Base-by-base conservation (phyloP, 2,113 vertebrate species). In the Astur gentilis region DNA sequence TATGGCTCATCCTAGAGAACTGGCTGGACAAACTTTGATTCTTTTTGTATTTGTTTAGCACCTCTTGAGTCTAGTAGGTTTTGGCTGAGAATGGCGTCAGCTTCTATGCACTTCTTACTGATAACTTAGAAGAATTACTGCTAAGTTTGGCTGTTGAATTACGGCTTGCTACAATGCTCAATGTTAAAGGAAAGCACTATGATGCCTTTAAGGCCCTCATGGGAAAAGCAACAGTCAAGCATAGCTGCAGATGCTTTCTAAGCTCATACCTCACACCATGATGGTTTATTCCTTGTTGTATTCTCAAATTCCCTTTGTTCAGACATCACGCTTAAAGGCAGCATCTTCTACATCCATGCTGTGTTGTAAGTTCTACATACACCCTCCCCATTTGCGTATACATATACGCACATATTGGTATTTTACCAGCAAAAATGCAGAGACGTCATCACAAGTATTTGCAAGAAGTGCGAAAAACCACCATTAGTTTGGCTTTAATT, bases 381-480 rank as follows among this genome's bases (percentile, higher is more conserved):
- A 62, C 25, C 9, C 10, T 29, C 7, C 2, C 8, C 1, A 7
- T 16, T 17, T 52, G 21, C 22, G 11, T 25, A 23, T 7, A 31
- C 1, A 36, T 12, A 26, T 6, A 62, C 3, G 10, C 15, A 73
- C 5, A 40, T 8, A 44, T 0, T 54, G n/a, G 29, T 17, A 71
- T 26, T 84, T 62, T 58, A 78, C 14, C 60, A 91, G 50, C 34
- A 91, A 81, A 66, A 58, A 42, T 19, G 44, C 4, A 32, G 23
- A 7, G 6, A 40, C 0, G 0, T 6, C 4, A 2, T 45, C 38
- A 61, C 0, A 87, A 32, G 11, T 42, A 55, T 52, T 89, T 54
- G 57, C 6, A 77, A 45, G 25, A 5, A 73, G 25, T 34, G 65
- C 11, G 58, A 58, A 23, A 25, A 16, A 11, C 10, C 17, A 3